These are phyloP conservation scores for Cryptomyrus ogoouensis DNA, from an alignment of 2,113 vertebrate species.

Conservation along the genomic window DNA sequence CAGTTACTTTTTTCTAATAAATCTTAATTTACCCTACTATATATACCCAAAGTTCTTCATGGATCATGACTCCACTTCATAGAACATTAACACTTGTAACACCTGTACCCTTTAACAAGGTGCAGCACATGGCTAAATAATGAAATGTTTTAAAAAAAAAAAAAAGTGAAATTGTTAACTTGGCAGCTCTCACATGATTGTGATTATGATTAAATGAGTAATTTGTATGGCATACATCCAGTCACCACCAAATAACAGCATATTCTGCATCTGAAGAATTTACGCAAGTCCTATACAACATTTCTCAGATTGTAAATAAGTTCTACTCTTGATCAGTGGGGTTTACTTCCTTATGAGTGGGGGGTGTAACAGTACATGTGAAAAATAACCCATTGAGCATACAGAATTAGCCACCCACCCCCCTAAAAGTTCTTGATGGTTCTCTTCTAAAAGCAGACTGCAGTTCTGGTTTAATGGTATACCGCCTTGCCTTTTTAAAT, in stretches of 20 bases:
- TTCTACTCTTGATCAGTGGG: neutral
- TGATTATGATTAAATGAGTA: neutral
- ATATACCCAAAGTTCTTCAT: neutral
- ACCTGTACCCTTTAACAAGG: neutral
- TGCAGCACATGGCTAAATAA: neutral
- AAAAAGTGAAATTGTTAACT: neutral
- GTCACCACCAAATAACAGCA: neutral
- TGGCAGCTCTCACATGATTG: neutral
- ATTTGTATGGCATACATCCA: neutral
- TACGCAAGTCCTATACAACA: neutral
- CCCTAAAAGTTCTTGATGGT: neutral
- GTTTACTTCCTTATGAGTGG: neutral
- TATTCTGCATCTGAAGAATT: neutral
- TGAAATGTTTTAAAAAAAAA: neutral
- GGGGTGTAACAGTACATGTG: neutral
- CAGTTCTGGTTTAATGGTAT: neutral
- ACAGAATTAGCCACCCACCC: neutral
- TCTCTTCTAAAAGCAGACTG: neutral
- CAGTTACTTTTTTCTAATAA: neutral
- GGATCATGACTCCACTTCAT: neutral
- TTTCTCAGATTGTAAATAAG: neutral
- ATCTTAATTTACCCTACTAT: neutral
- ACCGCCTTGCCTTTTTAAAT: neutral
- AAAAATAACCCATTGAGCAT: neutral
- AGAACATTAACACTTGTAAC: neutral